These are phyloP conservation scores for Larimichthys polyactis DNA, from an alignment of 2,113 vertebrate species.

Conservation along the genomic window DNA sequence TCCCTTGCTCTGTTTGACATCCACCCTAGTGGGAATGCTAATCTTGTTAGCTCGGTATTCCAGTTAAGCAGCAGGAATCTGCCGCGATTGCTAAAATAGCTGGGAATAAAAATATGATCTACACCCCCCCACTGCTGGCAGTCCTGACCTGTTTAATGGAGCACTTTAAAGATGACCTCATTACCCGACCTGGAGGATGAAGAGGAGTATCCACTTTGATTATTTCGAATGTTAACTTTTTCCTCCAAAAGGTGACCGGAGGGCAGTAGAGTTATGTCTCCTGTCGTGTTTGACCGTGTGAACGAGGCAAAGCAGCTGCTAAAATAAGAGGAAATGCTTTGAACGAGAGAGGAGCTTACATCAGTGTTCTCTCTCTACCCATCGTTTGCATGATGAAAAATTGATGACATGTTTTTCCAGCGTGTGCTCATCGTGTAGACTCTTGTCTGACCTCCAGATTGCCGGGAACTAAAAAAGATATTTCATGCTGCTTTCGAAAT, in stretches of 20 bases:
- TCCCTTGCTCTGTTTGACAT: constrained; percentile 33
- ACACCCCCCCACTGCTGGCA: background rate
- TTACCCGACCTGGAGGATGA: background rate
- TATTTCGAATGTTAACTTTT: background rate
- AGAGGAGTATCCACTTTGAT: background rate
- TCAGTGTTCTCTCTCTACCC: background rate
- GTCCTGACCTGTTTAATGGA: constrained; percentile 4
- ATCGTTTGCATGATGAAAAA: constrained; percentile 49
- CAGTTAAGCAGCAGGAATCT: constrained; percentile 42
- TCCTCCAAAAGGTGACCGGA: background rate
- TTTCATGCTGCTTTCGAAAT: constrained; percentile 34
- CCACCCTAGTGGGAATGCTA: constrained; percentile 35
- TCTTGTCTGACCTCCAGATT: constrained; percentile 31
- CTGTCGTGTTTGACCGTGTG: background rate
- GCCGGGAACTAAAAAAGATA: constrained; percentile 35
- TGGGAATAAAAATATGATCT: constrained; percentile 45
- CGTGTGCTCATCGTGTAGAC: constrained; percentile 11
- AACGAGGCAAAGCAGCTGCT: background rate
- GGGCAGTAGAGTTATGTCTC: background rate
- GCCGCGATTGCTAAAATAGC: constrained; percentile 33
- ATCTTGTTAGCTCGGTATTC: constrained; percentile 63
- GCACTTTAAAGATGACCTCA: constrained; percentile 18
- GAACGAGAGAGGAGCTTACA: constrained; percentile 32
- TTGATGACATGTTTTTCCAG: constrained; percentile 52
- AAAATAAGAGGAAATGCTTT: constrained; percentile 29